Evolutionary conservation across 2,797 vertebrate genomes (phyloP).

Genomic region (Podarcis siculus): DNA sequence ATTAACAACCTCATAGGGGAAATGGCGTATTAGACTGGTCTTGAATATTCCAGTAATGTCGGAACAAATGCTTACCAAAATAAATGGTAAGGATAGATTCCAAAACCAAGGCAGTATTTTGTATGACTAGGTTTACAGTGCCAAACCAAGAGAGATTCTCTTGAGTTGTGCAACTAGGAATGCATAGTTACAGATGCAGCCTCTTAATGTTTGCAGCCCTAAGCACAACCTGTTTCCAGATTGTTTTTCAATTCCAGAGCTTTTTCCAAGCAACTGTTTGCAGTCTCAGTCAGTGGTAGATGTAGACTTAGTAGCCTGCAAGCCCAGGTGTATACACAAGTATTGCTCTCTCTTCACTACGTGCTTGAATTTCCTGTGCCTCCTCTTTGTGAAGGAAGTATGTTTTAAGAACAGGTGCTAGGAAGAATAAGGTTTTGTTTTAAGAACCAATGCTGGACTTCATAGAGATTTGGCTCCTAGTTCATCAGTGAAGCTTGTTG

Average conservation of each 20-base stretch:
- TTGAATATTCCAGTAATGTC: neutral
- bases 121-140: too few species aligned
- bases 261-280: too few species aligned
- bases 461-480: neutral
- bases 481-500: neutral
- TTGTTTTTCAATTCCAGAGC: too few species aligned
- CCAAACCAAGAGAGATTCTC: too few species aligned
- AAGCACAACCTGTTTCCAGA: too few species aligned
- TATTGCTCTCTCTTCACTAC: neutral
- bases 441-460: neutral
- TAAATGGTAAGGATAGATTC: too few species aligned
- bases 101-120: too few species aligned
- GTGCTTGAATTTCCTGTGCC: neutral
- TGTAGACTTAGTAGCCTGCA: neutral
- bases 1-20: neutral
- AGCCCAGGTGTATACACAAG: too few species aligned
- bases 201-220: too few species aligned
- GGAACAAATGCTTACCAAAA: too few species aligned
- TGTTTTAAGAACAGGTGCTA: neutral
- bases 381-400: neutral
- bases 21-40: neutral
- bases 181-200: too few species aligned
- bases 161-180: too few species aligned
- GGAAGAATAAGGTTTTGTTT: neutral
- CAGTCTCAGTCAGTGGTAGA: neutral